phyloP scores from a whole-genome alignment of 1,140 invertebrate species.

The Heliconius melpomene region DNA sequence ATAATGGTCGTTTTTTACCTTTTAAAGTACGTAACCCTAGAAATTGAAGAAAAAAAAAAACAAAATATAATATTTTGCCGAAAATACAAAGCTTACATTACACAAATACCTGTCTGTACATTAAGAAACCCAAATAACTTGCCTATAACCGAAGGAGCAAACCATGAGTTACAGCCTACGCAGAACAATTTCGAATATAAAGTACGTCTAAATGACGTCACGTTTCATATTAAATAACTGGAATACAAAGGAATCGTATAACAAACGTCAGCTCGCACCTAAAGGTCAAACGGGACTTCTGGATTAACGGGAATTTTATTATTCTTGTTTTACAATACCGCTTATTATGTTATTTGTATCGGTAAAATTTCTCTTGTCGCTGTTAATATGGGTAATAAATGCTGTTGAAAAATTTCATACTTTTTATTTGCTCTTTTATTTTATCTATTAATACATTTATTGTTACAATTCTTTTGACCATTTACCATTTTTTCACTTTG shows the following conservation, averaged over 20 bases:
- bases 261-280: conserved; percentile 10
- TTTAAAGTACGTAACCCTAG: too few relatives aligned
- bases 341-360: background rate
- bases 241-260: conserved; percentile 37
- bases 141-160: conserved; percentile 30
- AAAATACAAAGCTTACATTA: background rate
- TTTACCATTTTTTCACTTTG: too few relatives aligned
- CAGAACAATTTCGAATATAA: conserved; percentile 38
- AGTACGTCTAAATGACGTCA: conserved; percentile 54
- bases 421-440: background rate
- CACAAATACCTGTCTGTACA: background rate
- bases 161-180: conserved; percentile 39
- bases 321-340: background rate
- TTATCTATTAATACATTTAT: too few relatives aligned
- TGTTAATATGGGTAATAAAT: background rate
- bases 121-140: conserved; percentile 16
- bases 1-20: too few relatives aligned
- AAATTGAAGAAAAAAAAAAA: background rate
- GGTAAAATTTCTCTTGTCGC: background rate
- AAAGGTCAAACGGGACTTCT: conserved; percentile 3
- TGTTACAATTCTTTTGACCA: too few relatives aligned
- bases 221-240: conserved; percentile 61
- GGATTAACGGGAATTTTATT: background rate
- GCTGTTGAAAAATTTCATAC: background rate
- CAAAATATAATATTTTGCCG: background rate